These are phyloP conservation scores for Danionella dracula DNA, from an alignment of 2,797 vertebrate genomes.

Conservation along the genomic window DNA sequence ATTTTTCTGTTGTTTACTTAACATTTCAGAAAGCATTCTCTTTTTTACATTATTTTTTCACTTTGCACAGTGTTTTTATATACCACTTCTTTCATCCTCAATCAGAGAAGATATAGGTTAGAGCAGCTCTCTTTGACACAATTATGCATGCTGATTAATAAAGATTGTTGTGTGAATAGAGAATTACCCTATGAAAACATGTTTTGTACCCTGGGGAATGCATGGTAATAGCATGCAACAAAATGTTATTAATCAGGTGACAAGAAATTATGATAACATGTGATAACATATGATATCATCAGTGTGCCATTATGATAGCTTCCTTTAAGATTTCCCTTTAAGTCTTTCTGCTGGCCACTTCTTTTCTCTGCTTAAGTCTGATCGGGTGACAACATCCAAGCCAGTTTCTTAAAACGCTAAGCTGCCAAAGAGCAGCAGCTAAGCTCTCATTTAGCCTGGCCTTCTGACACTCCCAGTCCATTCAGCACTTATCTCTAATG, in stretches of 20 bases:
- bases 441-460: constrained; percentile 29
- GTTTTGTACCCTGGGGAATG: too few relatives aligned
- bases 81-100: too few relatives aligned
- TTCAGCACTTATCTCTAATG: constrained; percentile 21
- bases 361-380: constrained; percentile 18
- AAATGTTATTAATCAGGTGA: not conserved
- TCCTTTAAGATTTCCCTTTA: not conserved
- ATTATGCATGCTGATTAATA: too few relatives aligned
- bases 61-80: too few relatives aligned
- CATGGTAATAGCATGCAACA: too few relatives aligned
- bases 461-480: constrained; percentile 28
- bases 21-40: too few relatives aligned
- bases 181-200: too few relatives aligned
- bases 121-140: too few relatives aligned
- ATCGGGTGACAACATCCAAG: constrained; percentile 7
- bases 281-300: not conserved
- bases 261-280: not conserved
- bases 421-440: constrained; percentile 24
- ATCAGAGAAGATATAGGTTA: too few relatives aligned
- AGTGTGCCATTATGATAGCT: not conserved
- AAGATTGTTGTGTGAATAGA: too few relatives aligned
- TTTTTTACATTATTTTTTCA: too few relatives aligned
- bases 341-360: constrained; percentile 22
- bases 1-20: too few relatives aligned
- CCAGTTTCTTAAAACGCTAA: constrained; percentile 21